Evolutionary conservation across 2,888 invertebrate genomes (phyloP).

Genomic region (Gari tellinella): DNA sequence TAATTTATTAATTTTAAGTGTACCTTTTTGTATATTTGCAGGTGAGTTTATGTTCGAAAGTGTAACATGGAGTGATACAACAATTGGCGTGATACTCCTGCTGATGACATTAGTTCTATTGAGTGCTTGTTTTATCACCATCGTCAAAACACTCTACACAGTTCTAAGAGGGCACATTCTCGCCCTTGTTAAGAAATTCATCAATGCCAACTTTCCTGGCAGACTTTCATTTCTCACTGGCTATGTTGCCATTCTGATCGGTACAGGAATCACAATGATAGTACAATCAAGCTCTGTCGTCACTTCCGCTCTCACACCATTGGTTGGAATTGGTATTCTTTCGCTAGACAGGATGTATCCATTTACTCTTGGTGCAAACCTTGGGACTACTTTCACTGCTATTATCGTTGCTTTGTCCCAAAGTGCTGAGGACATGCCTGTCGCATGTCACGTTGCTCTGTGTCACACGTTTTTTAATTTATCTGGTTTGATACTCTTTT

Average conservation of each 20-base stretch:
- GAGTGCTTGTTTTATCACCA: conserved; percentile 85
- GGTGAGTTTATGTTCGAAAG: conserved; percentile 66
- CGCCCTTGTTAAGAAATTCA: conserved; percentile 73
- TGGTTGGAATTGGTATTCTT: conserved; percentile 87
- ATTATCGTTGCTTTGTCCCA: conserved; percentile 85
- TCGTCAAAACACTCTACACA: conserved; percentile 85
- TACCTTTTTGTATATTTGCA: conserved; percentile 33
- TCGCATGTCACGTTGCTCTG: conserved; percentile 78
- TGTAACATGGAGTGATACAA: conserved; percentile 76
- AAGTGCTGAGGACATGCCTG: conserved; percentile 77
- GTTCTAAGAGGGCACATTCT: conserved; percentile 78
- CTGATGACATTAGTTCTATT: conserved; percentile 85
- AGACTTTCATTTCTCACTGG: conserved; percentile 85
- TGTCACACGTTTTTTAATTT: conserved; percentile 84
- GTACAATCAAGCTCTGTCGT: conserved; percentile 87
- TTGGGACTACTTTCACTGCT: conserved; percentile 87
- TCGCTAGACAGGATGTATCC: conserved; percentile 86
- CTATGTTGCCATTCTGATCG: conserved; percentile 86
- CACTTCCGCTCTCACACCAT: conserved; percentile 87
- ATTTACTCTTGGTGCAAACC: conserved; percentile 86
- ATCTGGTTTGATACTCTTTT: conserved; percentile 86
- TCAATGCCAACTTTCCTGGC: conserved; percentile 83
- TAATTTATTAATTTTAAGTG: too few relatives aligned
- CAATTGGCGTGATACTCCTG: conserved; percentile 85
- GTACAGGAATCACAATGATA: conserved; percentile 86